phyloP scores from a whole-genome alignment of 2,797 vertebrate genomes.

The Neosilurus mollespiculum region DNA sequence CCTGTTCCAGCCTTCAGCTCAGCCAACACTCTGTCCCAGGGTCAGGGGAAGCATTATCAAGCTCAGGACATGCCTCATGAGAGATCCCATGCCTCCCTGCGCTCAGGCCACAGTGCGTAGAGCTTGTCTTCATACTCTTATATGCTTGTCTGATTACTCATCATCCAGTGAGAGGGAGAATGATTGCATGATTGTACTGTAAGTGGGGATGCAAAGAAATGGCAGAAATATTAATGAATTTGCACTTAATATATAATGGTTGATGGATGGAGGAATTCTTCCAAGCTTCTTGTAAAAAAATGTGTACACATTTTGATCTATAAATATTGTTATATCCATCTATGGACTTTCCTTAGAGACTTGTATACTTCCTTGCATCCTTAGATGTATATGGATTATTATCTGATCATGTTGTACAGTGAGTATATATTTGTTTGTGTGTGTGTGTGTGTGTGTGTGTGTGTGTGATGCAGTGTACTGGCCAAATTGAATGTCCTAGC shows the following conservation, averaged over 20 bases:
- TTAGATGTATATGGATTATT: constrained; percentile 11
- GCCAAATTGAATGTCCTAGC: constrained; percentile 50
- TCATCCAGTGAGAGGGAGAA: background rate
- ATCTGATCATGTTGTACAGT: constrained; percentile 11
- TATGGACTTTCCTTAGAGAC: no score
- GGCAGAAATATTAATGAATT: background rate
- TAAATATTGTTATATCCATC: no score
- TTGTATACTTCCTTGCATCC: background rate
- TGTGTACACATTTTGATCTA: no score
- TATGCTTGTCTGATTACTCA: constrained; percentile 4
- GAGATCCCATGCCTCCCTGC: constrained; percentile 55
- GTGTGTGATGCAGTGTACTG: constrained; percentile 34
- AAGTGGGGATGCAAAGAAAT: background rate
- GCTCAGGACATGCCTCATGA: constrained; percentile 46
- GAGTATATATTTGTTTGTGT: constrained; percentile 31
- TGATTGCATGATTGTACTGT: constrained; percentile 6
- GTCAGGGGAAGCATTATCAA: constrained; percentile 21
- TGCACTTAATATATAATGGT: background rate
- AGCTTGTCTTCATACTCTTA: constrained; percentile 20
- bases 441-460: constrained; percentile 27
- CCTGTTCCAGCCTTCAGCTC: constrained; percentile 44
- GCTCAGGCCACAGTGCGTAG: constrained; percentile 60
- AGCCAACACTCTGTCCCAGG: constrained; percentile 43
- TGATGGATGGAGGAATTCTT: background rate
- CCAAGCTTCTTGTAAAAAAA: constrained; percentile 19